These are phyloP conservation scores for Sander lucioperca DNA, from an alignment of 2,113 vertebrate genomes.

Conservation along the genomic window DNA sequence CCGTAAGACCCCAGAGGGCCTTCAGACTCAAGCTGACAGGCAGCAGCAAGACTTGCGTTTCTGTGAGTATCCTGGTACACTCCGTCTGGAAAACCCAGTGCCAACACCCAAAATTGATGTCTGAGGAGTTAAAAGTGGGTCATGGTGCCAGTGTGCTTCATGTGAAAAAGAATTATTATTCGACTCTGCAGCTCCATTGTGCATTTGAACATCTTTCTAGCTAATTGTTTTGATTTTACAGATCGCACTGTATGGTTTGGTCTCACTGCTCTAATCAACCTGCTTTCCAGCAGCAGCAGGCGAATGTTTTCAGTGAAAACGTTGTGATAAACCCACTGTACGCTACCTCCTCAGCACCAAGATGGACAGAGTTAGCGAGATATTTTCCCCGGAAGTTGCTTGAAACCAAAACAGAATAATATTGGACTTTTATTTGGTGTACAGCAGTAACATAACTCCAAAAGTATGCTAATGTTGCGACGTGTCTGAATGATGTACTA, in stretches of 20 bases:
- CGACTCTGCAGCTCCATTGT: not conserved
- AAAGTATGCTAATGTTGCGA: not conserved
- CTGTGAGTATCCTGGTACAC: not conserved
- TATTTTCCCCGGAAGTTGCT: not conserved
- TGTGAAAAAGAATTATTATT: not conserved
- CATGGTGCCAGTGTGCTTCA: conserved; percentile 71
- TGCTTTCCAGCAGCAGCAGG: not conserved
- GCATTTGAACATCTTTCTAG: not conserved
- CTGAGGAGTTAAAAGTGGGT: conserved; percentile 70
- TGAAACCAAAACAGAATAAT: not conserved
- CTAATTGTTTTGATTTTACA: not conserved
- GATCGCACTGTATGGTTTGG: not conserved
- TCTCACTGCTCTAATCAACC: not conserved
- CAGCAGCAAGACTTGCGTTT: not conserved
- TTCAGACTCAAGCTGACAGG: conserved; percentile 2
- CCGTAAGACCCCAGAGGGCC: not conserved
- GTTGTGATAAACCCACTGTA: not conserved
- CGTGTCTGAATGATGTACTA: not conserved
- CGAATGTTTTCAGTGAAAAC: not conserved
- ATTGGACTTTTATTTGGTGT: not conserved
- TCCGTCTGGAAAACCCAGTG: conserved; percentile 22
- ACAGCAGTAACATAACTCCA: not conserved
- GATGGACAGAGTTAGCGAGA: not conserved
- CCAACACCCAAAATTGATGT: conserved; percentile 29
- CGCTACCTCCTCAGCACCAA: not conserved